Evolutionary conservation across 2,797 vertebrate species (phyloP), one percentile per base, ranked within the genome.

Genomic region (Vultur gryphus): DNA sequence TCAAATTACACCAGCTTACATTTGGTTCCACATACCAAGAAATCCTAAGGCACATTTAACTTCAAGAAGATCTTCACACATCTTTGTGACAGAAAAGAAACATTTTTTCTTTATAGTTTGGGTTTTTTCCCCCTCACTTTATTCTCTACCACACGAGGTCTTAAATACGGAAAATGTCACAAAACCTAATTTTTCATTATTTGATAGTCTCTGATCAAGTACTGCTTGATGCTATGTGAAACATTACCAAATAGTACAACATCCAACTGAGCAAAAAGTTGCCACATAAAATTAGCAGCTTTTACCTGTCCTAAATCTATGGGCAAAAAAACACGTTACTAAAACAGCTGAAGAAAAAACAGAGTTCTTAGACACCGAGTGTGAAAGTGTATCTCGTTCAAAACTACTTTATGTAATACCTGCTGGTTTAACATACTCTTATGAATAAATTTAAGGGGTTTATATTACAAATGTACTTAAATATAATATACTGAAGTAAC

Each of bases 51-150:
- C 15, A 55, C 4, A 16, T 46, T 78, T 79, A 76, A 57, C 72
- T 61, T 65, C 62, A 89, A 82, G 25, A 79, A 35, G 54, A 70
- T 66, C 28, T 62, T 62, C 26, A 37, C 6, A 58, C 7, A 49
- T 39, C 29, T 78, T 72, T 78, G 46, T 41, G 15, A 59, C 5
- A 72, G 37, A 54, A 76, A 79, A 75, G 2, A 67, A 70, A 71
- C 5, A 20, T 24, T 37, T 89, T 52, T 52, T 19, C 13, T 44
- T 55, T 8, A 33, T 9, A 39, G 20, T 19, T 8, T 49, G 49
- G 5, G 14, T 35, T 31, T 18, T 7, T 3, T 6, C 2, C 5
- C 3, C 1, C 16, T 19, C 8, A 35, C 17, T 78, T 86, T 46
- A 70, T 61, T 72, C 39, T 87, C 31, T 62, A 51, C 11, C 7